phyloP scores from a whole-genome alignment of 2,113 vertebrate genomes.

The Cranoglanis bouderius region DNA sequence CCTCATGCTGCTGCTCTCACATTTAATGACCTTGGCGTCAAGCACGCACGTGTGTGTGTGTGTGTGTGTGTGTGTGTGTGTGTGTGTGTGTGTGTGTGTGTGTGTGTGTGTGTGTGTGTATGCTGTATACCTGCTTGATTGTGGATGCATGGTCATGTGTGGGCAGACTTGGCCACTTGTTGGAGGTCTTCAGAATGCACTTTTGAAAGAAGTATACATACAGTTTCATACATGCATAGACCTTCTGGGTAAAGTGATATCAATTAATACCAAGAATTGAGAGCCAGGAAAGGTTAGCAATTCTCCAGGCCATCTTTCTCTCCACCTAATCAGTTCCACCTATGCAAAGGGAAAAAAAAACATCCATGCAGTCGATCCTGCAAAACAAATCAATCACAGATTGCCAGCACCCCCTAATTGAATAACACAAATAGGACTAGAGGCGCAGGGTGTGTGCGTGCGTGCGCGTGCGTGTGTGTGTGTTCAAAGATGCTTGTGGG shows the following conservation, averaged over 20 bases:
- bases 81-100: background rate
- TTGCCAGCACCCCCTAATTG: slow-evolving; percentile 72
- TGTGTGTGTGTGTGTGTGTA: background rate
- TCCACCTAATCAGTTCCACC: slow-evolving; percentile 40
- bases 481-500: slow-evolving; percentile 43
- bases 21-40: slow-evolving; percentile 69
- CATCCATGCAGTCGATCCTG: slow-evolving; percentile 30
- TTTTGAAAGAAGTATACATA: background rate
- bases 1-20: slow-evolving; percentile 63
- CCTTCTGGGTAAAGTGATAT: background rate
- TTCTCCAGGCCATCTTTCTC: slow-evolving; percentile 58
- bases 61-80: background rate
- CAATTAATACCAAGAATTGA: background rate
- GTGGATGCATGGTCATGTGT: background rate
- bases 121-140: slow-evolving; percentile 30
- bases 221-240: background rate
- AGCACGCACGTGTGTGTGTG: background rate
- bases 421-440: slow-evolving; percentile 73
- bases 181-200: background rate
- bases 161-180: background rate
- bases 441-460: slow-evolving; percentile 32
- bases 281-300: background rate
- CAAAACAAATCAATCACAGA: slow-evolving; percentile 75
- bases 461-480: slow-evolving; percentile 20
- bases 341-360: slow-evolving; percentile 15